These are phyloP conservation scores for Hedya salicella DNA, from an alignment of 2,888 invertebrate genomes.

Conservation along the genomic window DNA sequence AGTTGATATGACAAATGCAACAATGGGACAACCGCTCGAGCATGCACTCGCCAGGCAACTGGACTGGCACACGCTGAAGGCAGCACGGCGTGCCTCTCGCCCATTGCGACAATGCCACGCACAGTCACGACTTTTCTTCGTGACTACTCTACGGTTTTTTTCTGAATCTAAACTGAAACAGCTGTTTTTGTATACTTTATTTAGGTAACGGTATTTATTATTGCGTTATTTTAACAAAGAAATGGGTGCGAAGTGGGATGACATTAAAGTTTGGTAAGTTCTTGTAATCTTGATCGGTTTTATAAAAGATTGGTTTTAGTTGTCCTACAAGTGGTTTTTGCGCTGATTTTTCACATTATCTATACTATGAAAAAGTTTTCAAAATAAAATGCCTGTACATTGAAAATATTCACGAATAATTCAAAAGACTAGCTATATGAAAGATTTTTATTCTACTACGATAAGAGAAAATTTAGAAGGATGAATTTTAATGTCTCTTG, in stretches of 20 bases:
- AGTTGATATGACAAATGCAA: no score
- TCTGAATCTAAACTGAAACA: slow-evolving; percentile 33
- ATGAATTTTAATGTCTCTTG: no score
- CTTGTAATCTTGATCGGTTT: slow-evolving; percentile 13
- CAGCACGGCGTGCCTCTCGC: slow-evolving; percentile 51
- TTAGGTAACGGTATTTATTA: slow-evolving; percentile 42
- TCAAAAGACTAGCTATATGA: no score
- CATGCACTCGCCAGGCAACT: slow-evolving; percentile 5
- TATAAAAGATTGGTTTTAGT: neutral
- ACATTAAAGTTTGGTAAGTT: slow-evolving; percentile 48
- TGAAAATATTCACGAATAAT: no score
- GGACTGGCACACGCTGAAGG: slow-evolving; percentile 11
- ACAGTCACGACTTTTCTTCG: slow-evolving; percentile 70
- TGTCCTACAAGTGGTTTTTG: neutral
- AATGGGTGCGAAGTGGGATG: slow-evolving; percentile 41
- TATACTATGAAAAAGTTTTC: no score
- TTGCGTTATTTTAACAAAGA: slow-evolving; percentile 28
- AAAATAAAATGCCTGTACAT: no score
- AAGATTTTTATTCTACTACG: no score
- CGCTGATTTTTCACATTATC: no score
- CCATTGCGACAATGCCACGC: slow-evolving; percentile 60
- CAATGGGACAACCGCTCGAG: neutral
- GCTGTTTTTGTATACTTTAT: slow-evolving; percentile 36
- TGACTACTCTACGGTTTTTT: slow-evolving; percentile 58
- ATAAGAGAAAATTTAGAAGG: no score